These are phyloP conservation scores for Caenorhabditis angaria DNA, from an alignment of 2,888 invertebrate genomes.

Conservation along the genomic window DNA sequence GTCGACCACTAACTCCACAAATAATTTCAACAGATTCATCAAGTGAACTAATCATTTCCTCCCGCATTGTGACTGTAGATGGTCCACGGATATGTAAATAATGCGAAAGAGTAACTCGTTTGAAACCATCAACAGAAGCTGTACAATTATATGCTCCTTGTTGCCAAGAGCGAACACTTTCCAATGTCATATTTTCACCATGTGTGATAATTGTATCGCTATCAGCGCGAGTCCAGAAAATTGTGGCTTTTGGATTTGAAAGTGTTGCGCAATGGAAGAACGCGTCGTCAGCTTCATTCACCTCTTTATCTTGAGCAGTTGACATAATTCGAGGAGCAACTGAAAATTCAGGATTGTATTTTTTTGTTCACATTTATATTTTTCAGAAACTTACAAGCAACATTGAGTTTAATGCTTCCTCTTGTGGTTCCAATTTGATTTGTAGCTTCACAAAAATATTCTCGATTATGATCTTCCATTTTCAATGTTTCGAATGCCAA, in stretches of 20 bases:
- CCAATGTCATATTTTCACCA: constrained; percentile 62
- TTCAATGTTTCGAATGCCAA: constrained; percentile 60
- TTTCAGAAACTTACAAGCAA: constrained; percentile 56
- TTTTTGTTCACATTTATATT: no score
- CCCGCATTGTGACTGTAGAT: constrained; percentile 48
- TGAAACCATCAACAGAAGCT: constrained; percentile 64
- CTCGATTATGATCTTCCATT: constrained; percentile 65
- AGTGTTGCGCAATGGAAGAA: constrained; percentile 64
- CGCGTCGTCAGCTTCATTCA: constrained; percentile 61
- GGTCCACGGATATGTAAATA: constrained; percentile 65
- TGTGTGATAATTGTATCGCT: constrained; percentile 54
- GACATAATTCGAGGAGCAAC: constrained; percentile 64
- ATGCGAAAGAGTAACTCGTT: constrained; percentile 52
- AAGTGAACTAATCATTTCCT: constrained; percentile 33
- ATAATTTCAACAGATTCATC: constrained; percentile 52
- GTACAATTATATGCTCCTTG: constrained; percentile 69
- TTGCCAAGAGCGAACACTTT: constrained; percentile 61
- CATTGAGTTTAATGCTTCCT: constrained; percentile 56
- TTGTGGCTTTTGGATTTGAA: constrained; percentile 63
- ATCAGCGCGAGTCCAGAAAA: constrained; percentile 63
- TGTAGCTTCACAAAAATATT: constrained; percentile 59
- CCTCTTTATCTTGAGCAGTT: constrained; percentile 62
- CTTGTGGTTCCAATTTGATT: constrained; percentile 61
- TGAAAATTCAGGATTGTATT: constrained; percentile 33
- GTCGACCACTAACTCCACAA: constrained; percentile 60